phyloP scores from a whole-genome alignment of 1,140 invertebrate genomes.

The Metaphire vulgaris region DNA sequence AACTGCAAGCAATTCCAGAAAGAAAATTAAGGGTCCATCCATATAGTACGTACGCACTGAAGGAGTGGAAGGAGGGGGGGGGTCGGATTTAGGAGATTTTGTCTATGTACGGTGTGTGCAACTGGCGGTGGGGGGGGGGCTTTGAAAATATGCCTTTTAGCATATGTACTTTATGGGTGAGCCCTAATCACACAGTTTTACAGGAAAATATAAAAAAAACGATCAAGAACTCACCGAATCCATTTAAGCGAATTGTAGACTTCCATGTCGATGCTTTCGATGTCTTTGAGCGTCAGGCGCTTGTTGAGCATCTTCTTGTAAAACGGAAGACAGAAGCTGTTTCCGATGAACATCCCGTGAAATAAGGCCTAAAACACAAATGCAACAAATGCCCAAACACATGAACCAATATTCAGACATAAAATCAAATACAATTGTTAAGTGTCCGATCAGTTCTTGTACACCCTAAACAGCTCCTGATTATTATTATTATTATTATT shows the following conservation, averaged over 20 bases:
- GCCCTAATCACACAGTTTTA: neutral
- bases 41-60: no score
- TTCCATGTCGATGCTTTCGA: slow-evolving; percentile 96
- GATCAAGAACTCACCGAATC: slow-evolving; percentile 57
- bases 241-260: slow-evolving; percentile 93
- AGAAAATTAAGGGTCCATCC: slow-evolving; percentile 95
- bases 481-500: no score
- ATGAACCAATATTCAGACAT: no score
- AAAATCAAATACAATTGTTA: no score
- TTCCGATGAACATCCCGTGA: slow-evolving; percentile 97
- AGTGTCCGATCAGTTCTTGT: no score
- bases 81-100: slow-evolving; percentile 80
- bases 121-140: neutral
- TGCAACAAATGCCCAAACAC: no score
- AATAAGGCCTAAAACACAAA: slow-evolving; percentile 71
- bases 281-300: slow-evolving; percentile 94
- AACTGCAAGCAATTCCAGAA: no score
- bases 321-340: slow-evolving; percentile 98
- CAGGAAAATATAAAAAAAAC: neutral
- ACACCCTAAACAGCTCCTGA: no score
- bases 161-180: neutral
- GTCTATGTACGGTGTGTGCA: neutral
- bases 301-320: slow-evolving; percentile 99
- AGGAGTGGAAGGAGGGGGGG: slow-evolving; percentile 85
- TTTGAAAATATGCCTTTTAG: neutral